phyloP scores from a whole-genome alignment of 2,113 vertebrate genomes.

The Sarotherodon lohbergeri region DNA sequence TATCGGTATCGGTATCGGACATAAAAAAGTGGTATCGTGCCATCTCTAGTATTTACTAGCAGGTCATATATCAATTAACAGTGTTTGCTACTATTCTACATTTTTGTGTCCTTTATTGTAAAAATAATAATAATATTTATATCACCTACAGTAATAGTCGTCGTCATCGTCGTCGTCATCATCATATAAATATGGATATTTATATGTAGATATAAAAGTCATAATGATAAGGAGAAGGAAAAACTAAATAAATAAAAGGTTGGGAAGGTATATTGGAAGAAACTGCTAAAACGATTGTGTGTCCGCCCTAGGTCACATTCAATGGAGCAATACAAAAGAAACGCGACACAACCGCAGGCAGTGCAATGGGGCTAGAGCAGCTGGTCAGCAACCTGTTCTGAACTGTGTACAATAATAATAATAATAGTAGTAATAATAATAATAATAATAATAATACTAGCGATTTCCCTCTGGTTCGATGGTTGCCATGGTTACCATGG shows the following conservation, averaged over 20 bases:
- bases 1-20: no score
- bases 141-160: background rate
- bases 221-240: background rate
- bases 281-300: background rate
- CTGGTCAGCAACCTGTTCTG: background rate
- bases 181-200: background rate
- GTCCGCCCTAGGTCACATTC: background rate
- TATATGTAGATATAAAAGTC: background rate
- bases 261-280: background rate
- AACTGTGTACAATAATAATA: background rate
- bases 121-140: background rate
- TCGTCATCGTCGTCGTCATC: background rate
- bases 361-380: background rate
- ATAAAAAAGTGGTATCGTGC: no score
- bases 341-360: rapidly evolving
- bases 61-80: background rate
- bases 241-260: background rate
- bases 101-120: background rate
- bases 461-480: background rate
- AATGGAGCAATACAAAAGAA: background rate
- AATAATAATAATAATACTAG: background rate
- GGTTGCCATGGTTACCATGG: background rate
- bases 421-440: rapidly evolving
- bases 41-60: background rate
- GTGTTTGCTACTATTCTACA: background rate